Evolutionary conservation across 2,797 vertebrate species (phyloP), one percentile per base, ranked within the genome.

Genomic region (Chrysocyon brachyurus): DNA sequence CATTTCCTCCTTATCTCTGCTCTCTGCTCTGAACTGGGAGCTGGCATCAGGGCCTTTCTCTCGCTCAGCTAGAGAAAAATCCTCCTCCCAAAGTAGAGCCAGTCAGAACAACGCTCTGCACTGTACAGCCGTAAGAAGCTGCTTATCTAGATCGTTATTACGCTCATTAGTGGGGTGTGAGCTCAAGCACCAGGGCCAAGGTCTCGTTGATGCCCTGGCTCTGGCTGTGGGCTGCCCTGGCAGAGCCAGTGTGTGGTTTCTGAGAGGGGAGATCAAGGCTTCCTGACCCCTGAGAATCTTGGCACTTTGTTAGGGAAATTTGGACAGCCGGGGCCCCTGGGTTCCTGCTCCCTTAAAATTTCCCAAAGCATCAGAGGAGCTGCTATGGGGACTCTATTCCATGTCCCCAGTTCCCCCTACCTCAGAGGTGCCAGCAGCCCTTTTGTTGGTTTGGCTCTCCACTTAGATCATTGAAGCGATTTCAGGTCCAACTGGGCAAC

Each of bases 401-500:
- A 9, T 92, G 96, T 92, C 85, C 90, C 92, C 75, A 89, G 70
- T 59, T 91, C 70, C 52, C 72, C 88, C n/a, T 14, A 15, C 49
- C 81, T 46, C 36, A 61, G 82, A 93, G 92, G 68, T 87, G 79
- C 92, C 95, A 68, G 90, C 87, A 90, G 96, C 46, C 57, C 92
- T 97, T 97, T 97, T 92, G 94, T 86, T 92, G 96, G 94, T 95
- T 97, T 97, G 95, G 87, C 88, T 95, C 72, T 95, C 92, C 61
- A 94, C 96, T 98, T 98, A 97, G 97, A 98, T 98, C 97, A 96
- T 3, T 94, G 95, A 97, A 97, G 90, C 0, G 6, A 92, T 92
- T 97, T 97, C 94, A 92, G 90, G 96, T 94, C 97, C 94, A 96
- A 96, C 97, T 97, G 97, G 97, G 97, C 96, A 97, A 54, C 94